Evolutionary conservation across 2,113 vertebrate species (phyloP).

Genomic region (Phrynocephalus versicolor): DNA sequence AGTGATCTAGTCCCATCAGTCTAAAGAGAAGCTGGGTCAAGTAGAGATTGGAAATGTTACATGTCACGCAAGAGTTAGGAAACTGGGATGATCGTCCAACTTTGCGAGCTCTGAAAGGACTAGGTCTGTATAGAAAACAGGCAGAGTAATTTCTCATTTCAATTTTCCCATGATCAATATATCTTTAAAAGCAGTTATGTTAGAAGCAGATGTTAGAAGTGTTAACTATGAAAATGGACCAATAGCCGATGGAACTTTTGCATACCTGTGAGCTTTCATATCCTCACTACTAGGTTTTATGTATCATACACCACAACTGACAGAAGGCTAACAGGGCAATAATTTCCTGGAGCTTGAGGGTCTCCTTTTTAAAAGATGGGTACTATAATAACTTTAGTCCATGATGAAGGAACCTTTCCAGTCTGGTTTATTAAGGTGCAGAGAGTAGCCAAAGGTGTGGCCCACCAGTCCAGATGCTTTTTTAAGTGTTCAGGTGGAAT

Average conservation of each 20-base stretch:
- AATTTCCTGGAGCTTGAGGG: too few relatives aligned
- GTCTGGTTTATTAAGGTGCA: too few relatives aligned
- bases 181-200: slow-evolving; percentile 24
- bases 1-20: background rate
- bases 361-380: too few relatives aligned
- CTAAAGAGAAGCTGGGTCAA: background rate
- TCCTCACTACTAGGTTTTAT: too few relatives aligned
- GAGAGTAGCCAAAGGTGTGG: too few relatives aligned
- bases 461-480: too few relatives aligned
- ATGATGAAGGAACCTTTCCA: too few relatives aligned
- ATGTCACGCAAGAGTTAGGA: background rate
- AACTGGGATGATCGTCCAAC: slow-evolving; percentile 8
- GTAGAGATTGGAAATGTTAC: slow-evolving; percentile 18
- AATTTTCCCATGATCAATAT: slow-evolving; percentile 46
- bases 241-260: slow-evolving; percentile 13
- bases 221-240: slow-evolving; percentile 40
- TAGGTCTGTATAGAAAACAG: slow-evolving; percentile 23
- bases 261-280: background rate
- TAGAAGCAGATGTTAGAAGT: slow-evolving; percentile 36
- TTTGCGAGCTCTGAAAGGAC: background rate
- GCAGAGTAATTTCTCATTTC: slow-evolving; percentile 50
- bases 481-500: too few relatives aligned
- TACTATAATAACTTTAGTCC: too few relatives aligned
- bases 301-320: too few relatives aligned
- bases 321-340: too few relatives aligned